Evolutionary conservation across 2,113 vertebrate species (phyloP), one percentile per base, ranked within the genome.

Genomic region (Protobothrops mucrosquamatus): DNA sequence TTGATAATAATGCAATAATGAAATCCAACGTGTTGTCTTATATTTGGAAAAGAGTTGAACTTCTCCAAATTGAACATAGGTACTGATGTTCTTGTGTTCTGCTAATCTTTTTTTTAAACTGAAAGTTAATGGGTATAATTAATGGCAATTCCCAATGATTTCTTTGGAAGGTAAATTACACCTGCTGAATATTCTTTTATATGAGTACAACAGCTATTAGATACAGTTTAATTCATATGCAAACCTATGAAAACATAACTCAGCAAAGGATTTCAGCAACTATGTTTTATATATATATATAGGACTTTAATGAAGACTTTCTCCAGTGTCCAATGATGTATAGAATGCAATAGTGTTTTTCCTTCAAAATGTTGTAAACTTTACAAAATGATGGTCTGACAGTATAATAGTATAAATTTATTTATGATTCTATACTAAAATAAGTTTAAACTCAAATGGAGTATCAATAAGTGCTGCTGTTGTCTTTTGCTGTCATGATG

Each of bases 371-470:
- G 97, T 97, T 97, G 97, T 98, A 97, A 97, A 96, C 97, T 97
- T 97, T 96, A 97, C 97, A 97, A 97, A 98, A 98, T 97, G 97
- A 96, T 95, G 96, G 95, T 91, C 96, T 98, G 97, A 97, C 97
- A 97, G 97, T 61, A 97, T 97, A 97, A 97, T 95, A 97, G 97
- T 97, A 98, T 98, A 98, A 97, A 98, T 98, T 98, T 98, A 97
- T 98, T 98, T 98, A 98, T 96, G 97, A 97, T 97, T 98, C 97
- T 97, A 97, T 55, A 97, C 97, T 98, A 97, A 97, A 93, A 98
- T 97, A 97, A 97, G 97, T 97, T 98, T 98, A 98, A 98, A 98
- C 98, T 97, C 97, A 97, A 97, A 96, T 96, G 97, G 97, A 97
- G 97, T 94, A 97, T 95, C 96, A 96, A 97, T 98, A 98, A 98